Conservation (phyloP, 2,113 vertebrate genomes). For the Eupsittula cactorum region DNA sequence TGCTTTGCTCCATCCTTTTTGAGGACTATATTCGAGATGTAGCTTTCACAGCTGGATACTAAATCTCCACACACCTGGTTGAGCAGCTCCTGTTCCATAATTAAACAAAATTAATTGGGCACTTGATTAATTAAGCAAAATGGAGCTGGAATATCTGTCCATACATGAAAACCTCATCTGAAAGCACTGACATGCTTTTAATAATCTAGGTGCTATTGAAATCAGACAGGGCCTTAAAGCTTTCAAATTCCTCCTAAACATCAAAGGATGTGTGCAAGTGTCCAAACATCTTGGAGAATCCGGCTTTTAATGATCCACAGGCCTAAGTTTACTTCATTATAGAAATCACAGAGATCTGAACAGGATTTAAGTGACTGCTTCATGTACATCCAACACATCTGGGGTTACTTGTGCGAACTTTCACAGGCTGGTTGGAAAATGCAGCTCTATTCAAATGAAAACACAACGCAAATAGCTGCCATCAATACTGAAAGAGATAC, state of each 20-base stretch:
- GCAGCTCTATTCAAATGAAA: background rate
- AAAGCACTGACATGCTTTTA: slow-evolving; percentile 13
- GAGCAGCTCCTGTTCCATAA: slow-evolving; percentile 75
- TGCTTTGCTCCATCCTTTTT: slow-evolving; percentile 75
- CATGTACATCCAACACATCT: background rate
- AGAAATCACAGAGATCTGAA: slow-evolving; percentile 2
- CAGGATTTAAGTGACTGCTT: background rate
- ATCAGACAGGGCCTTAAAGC: background rate
- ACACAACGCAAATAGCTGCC: background rate
- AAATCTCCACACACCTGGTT: slow-evolving; percentile 84
- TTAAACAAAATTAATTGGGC: background rate
- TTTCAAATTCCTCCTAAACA: slow-evolving; percentile 8
- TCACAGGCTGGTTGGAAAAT: background rate
- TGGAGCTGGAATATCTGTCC: background rate
- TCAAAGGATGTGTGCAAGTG: background rate
- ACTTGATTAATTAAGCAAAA: slow-evolving; percentile 27
- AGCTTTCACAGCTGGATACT: slow-evolving; percentile 80
- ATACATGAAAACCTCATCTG: background rate
- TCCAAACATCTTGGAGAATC: slow-evolving; percentile 28
- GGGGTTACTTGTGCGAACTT: background rate
- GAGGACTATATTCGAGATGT: slow-evolving; percentile 82
- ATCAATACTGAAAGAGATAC: background rate
- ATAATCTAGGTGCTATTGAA: background rate
- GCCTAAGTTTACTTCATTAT: background rate
- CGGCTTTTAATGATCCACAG: slow-evolving; percentile 11